Base-by-base conservation (phyloP, 1,140 invertebrate species). In the Stenopsyche tienmushanensis region DNA sequence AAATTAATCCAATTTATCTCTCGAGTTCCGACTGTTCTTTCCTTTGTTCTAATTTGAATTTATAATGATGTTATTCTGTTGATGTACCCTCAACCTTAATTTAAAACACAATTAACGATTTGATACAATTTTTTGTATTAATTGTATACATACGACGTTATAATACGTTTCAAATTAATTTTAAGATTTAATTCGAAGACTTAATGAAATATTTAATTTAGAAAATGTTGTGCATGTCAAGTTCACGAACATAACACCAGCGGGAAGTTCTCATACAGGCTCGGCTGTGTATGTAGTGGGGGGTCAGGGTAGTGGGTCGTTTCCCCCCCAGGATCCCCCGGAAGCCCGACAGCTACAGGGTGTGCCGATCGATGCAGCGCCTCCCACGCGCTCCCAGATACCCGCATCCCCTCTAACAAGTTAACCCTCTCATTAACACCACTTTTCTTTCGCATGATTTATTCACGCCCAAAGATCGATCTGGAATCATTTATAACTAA, bases 301-400 rank as follows among this genome's bases (percentile, higher is more conserved):
- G 57, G 62, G 55, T 23, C 49, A 57, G 65, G 65, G 57, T 54
- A 66, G 49, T 66, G 65, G 65, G 65, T 66, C 65, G 64, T 15
- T 20, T 5, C 29, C 54, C 23, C 54, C 45, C 47, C 52, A 15
- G 18, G 26, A 42, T 21, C 21, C 55, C 1, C 1, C 25, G 9
- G 18, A 23, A 15, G 52, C 52, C 52, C n/a, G n/a, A n/a, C 25
- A 15, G 52, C 10, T 47, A 47, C 47, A 59, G 62, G 55, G 50
- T 23, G 66, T 62, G 60, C 29, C 63, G 67, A 69, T 69, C 67
- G 67, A 69, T 69, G 63, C 67, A 69, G 67, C 67, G 58, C 63
- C 67, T 69, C 67, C 67, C 59, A 69, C 67, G 67, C 67, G 63
- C 54, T 52, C 42, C 39, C 57, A 62, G 53, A 34, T 64, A 65